These are phyloP conservation scores for Parapsyche elsis DNA, from an alignment of 1,140 invertebrate genomes.

Conservation along the genomic window DNA sequence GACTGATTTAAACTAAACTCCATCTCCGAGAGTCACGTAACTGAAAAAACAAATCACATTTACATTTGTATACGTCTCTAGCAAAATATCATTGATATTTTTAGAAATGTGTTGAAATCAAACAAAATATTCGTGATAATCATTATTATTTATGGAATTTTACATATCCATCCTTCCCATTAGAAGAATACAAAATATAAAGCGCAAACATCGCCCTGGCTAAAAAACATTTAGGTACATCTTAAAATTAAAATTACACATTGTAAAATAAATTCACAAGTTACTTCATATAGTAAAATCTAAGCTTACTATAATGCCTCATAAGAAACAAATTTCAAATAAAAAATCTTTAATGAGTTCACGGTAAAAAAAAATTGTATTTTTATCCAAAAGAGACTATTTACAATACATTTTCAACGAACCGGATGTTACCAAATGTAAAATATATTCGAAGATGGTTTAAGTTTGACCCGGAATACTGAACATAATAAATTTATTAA, in stretches of 20 bases:
- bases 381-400: not conserved
- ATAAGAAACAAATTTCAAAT: not conserved
- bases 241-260: not conserved
- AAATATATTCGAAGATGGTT: too few relatives aligned
- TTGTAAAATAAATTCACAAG: too few relatives aligned
- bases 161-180: slow-evolving; percentile 27
- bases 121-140: slow-evolving; percentile 1
- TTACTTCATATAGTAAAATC: not conserved
- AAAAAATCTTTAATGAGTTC: not conserved
- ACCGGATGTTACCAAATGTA: too few relatives aligned
- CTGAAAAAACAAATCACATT: too few relatives aligned
- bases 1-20: too few relatives aligned
- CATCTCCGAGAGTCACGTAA: too few relatives aligned
- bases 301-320: not conserved
- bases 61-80: too few relatives aligned
- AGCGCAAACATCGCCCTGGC: not conserved
- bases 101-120: not conserved
- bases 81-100: too few relatives aligned
- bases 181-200: slow-evolving; percentile 34
- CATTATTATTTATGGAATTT: slow-evolving; percentile 39
- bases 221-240: not conserved
- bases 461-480: too few relatives aligned
- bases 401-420: too few relatives aligned
- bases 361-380: not conserved
- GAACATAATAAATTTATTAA: too few relatives aligned